These are phyloP conservation scores for Calameuta filiformis DNA, from an alignment of 2,888 invertebrate genomes.

Conservation along the genomic window DNA sequence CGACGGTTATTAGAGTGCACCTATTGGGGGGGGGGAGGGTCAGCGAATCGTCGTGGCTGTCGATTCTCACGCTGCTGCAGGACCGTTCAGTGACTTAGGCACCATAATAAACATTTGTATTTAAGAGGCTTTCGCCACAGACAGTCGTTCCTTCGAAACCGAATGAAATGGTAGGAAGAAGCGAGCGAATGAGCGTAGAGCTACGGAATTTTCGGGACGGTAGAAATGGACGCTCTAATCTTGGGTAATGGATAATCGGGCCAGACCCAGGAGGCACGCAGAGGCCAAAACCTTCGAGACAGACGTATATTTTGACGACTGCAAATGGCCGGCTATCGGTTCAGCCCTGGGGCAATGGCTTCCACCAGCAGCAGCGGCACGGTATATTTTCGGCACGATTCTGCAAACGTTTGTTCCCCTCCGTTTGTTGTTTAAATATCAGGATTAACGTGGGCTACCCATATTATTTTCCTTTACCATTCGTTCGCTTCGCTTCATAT, in stretches of 20 bases:
- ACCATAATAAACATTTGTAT: constrained; percentile 39
- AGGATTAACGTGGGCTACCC: constrained; percentile 30
- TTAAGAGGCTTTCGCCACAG: constrained; percentile 25
- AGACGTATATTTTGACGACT: constrained; percentile 65
- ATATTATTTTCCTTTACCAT: constrained; percentile 21
- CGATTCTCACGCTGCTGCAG: constrained; percentile 31
- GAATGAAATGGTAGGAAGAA: constrained; percentile 20
- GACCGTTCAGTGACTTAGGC: constrained; percentile 15
- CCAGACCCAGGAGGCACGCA: constrained; percentile 7
- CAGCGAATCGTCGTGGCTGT: constrained; percentile 13
- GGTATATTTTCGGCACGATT: constrained; percentile 22
- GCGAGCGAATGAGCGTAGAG: constrained; percentile 13
- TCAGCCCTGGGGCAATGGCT: constrained; percentile 8
- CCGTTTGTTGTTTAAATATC: constrained; percentile 48
- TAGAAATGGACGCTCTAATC: constrained; percentile 42
- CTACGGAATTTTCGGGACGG: constrained; percentile 16
- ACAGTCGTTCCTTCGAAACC: constrained; percentile 15
- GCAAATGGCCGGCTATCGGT: constrained; percentile 52
- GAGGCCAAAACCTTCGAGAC: constrained; percentile 26
- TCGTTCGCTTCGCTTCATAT: constrained; percentile 12
- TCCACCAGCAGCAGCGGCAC: constrained; percentile 5
- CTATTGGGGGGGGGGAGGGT: neutral
- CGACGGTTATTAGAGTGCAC: neutral
- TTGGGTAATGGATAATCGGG: constrained; percentile 54
- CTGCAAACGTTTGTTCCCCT: constrained; percentile 22